Conservation (phyloP, 2,797 vertebrate species). For the Odontamblyopus lacepedii region DNA sequence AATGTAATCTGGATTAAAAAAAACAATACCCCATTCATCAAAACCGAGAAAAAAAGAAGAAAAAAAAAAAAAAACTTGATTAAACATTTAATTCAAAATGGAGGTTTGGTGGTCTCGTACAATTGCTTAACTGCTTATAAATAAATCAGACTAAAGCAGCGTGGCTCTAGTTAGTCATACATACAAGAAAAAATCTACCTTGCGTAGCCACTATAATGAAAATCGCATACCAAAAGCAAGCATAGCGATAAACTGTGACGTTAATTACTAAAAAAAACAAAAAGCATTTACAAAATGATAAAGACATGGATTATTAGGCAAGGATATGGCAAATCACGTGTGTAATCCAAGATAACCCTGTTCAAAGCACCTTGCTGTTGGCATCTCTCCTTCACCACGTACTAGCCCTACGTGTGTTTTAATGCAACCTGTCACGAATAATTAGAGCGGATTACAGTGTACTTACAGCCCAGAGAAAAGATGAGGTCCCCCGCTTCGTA, state of each 20-base stretch:
- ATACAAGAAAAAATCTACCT: constrained; percentile 1
- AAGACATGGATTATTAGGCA: not conserved
- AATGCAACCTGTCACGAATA: constrained; percentile 6
- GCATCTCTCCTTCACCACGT: constrained; percentile 28
- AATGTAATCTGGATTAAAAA: constrained; percentile 14
- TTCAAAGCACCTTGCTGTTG: constrained; percentile 59
- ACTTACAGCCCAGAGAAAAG: constrained; percentile 21
- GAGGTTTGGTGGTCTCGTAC: constrained; percentile 28
- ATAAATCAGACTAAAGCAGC: not conserved
- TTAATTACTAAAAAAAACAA: not conserved
- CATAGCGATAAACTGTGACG: not conserved
- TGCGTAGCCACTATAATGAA: constrained; percentile 28
- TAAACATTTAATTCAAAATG: constrained; percentile 51
- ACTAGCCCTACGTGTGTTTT: constrained; percentile 3
- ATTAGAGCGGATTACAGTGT: not conserved
- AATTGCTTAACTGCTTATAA: constrained; percentile 25
- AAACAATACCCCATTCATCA: not conserved
- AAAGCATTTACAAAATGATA: not conserved
- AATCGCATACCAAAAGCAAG: not conserved
- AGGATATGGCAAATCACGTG: constrained; percentile 33
- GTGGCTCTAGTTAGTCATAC: constrained; percentile 11
- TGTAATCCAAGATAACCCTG: constrained; percentile 50
- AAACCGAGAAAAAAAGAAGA: no score
- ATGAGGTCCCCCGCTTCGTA: not conserved
- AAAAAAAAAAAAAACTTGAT: not conserved